A percentile compares a stretch with the other conserved stretches of the same genome.
phyloP scores from a whole-genome alignment of 1,140 invertebrate species.

The Manduca sexta region DNA sequence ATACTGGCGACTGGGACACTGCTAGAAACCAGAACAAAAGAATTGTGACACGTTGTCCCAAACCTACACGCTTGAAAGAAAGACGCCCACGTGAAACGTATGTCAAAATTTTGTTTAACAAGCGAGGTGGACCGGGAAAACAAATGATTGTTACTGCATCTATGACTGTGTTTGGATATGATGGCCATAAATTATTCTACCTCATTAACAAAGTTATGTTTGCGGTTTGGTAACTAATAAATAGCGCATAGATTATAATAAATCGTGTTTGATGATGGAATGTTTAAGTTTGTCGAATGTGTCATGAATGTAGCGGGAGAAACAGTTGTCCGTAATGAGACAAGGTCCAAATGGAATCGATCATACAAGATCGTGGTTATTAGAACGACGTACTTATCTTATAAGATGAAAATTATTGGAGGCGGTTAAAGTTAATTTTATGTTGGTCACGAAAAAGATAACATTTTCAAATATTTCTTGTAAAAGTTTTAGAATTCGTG shows the following conservation, averaged over 20 bases:
- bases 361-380: conserved; percentile 23
- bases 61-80: conserved; percentile 28
- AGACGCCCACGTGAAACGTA: conserved; percentile 29
- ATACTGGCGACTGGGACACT: conserved; percentile 17
- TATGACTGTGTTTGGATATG: conserved; percentile 35
- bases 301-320: conserved; percentile 6
- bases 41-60: conserved; percentile 28
- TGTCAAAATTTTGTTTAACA: conserved; percentile 52
- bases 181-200: conserved; percentile 41
- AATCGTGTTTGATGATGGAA: neutral
- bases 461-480: no score
- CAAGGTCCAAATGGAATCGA: conserved; percentile 24
- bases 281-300: neutral
- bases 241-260: neutral
- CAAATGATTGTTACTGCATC: conserved; percentile 39
- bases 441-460: no score
- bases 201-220: conserved; percentile 9
- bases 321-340: conserved; percentile 26
- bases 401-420: conserved; percentile 13
- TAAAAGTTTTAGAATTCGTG: no score
- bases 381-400: conserved; percentile 18
- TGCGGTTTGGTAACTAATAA: neutral
- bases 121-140: conserved; percentile 35
- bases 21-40: conserved; percentile 38
- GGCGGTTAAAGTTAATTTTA: conserved; percentile 3